Conservation (phyloP, 2,113 vertebrate genomes). For the Myanophis thanlyinensis region DNA sequence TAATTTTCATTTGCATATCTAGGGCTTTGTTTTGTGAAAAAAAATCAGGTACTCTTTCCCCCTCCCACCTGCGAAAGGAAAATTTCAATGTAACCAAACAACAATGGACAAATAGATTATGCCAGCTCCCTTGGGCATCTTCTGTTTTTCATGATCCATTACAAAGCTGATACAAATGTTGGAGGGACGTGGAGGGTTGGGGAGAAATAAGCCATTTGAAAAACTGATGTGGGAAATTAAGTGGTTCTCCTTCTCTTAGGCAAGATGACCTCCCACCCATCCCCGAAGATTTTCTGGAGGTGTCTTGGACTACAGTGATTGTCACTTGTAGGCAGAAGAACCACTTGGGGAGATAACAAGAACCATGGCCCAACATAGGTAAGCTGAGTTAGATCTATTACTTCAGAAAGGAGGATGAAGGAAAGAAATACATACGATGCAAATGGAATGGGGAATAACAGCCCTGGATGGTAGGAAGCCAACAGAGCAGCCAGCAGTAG, state of each 20-base stretch:
- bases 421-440: not conserved
- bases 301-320: not conserved
- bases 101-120: not conserved
- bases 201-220: not conserved
- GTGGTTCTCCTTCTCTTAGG: too few species aligned
- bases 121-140: not conserved
- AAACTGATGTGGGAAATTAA: not conserved
- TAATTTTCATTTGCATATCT: slow-evolving; percentile 22
- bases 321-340: not conserved
- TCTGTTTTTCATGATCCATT: slow-evolving; percentile 5
- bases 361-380: not conserved
- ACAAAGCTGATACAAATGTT: slow-evolving; percentile 5
- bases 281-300: too few species aligned
- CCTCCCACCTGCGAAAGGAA: slow-evolving; percentile 3
- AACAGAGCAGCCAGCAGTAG: not conserved
- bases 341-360: not conserved
- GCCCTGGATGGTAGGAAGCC: not conserved
- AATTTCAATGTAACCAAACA: slow-evolving; percentile 35
- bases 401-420: not conserved
- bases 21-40: slow-evolving; percentile 6
- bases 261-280: not conserved
- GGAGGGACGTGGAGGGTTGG: not conserved
- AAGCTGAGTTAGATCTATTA: not conserved
- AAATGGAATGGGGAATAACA: not conserved
- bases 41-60: not conserved